Conservation (phyloP, 2,888 invertebrate genomes). For the Spodoptera picta region DNA sequence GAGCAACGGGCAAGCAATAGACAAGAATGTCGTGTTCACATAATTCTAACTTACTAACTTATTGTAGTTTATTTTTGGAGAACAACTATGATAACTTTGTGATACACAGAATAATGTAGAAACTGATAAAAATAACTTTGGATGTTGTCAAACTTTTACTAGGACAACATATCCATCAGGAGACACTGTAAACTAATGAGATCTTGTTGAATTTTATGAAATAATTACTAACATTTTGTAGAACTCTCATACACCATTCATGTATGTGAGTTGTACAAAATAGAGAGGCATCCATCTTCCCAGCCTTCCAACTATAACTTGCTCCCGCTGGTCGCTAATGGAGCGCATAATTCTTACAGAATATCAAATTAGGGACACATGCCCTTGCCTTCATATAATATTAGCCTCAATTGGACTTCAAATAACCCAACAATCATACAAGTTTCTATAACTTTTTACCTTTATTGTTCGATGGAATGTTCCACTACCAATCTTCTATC, state of each 20-base stretch:
- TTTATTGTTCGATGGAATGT: constrained; percentile 40
- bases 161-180: constrained; percentile 28
- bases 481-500: constrained; percentile 26
- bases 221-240: constrained; percentile 29
- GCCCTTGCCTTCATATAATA: constrained; percentile 26
- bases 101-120: too few relatives aligned
- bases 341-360: constrained; percentile 58
- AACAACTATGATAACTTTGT: too few relatives aligned
- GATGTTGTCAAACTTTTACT: constrained; percentile 4
- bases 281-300: constrained; percentile 47
- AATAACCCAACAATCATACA: constrained; percentile 44
- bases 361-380: constrained; percentile 40
- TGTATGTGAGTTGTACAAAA: constrained; percentile 44
- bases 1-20: too few relatives aligned
- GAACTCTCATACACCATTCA: constrained; percentile 3
- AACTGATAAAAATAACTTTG: neutral
- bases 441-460: constrained; percentile 42
- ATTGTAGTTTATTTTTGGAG: too few relatives aligned
- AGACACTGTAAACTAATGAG: constrained; percentile 18
- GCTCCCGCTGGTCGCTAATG: constrained; percentile 56
- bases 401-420: constrained; percentile 57
- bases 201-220: constrained; percentile 29
- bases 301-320: constrained; percentile 40
- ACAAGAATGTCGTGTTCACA: too few relatives aligned
- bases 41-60: too few relatives aligned